Base-by-base conservation (phyloP, 2,113 vertebrate genomes). In the Hippocampus comes region DNA sequence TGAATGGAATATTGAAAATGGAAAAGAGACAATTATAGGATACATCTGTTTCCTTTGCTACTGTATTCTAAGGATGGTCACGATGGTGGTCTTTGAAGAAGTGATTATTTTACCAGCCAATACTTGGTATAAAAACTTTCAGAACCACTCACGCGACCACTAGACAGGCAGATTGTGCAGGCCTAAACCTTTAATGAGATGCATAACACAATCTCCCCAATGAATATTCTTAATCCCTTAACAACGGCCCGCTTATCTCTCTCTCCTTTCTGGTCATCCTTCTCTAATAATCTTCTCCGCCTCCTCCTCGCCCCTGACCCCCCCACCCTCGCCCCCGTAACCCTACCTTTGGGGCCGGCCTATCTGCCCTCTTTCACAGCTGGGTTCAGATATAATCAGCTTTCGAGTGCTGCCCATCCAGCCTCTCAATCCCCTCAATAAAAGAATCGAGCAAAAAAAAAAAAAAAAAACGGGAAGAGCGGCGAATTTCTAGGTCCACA, bases 211-310 rank as follows among this genome's bases (percentile, higher is more conserved):
- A 84, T 82, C 91, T 86, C 76, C 73, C 67, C 67, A 68, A 78
- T 68, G 41, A 71, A 87, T 79, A 78, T 88, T 82, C 74, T 75
- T 91, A 92, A 93, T 91, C 92, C 85, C 81, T 80, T 88, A 89
- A 90, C 82, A 86, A 82, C 72, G 42, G 79, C 75, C 41, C 15
- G 55, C 38, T 60, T 69, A 69, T 77, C 79, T 67, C 70, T 63
- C 66, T 38, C 73, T 73, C 67, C 60, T 71, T 42, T 71, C 81
- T 71, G 57, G 76, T 68, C 76, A 73, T 72, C 73, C 72, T 56
- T 66, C 72, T 74, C 71, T 66, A 66, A 66, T 66, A 59, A 65
- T 71, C 78, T 74, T 74, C 42, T 63, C 66, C 59, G 43, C 73
- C 78, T 73, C 72, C 65, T 78, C 70, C 51, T 21, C 68, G 63